phyloP scores from a whole-genome alignment of 2,888 invertebrate species.

The Leucophora obtusa region DNA sequence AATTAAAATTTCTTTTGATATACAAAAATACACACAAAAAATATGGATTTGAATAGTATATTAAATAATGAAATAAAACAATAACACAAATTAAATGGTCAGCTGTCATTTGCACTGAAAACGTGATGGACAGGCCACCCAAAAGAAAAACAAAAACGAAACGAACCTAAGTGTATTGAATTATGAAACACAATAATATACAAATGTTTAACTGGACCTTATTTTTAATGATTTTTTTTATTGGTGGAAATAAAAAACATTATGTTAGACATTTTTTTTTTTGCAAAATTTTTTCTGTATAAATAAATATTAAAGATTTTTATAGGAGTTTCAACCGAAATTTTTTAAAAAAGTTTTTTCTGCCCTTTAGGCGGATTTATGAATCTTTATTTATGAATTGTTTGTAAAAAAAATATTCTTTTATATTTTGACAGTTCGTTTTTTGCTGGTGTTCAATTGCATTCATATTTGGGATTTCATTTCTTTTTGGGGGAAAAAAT shows the following conservation, averaged over 20 bases:
- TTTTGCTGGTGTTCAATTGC: neutral
- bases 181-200: constrained; percentile 11
- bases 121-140: neutral
- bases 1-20: neutral
- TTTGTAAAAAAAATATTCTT: constrained; percentile 4
- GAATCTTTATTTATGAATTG: neutral
- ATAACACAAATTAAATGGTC: constrained; percentile 11
- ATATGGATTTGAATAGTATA: neutral
- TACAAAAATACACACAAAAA: neutral
- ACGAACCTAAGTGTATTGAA: neutral
- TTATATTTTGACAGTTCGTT: constrained; percentile 29
- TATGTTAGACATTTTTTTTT: neutral
- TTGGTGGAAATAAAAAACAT: neutral
- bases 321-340: neutral
- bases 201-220: constrained; percentile 16
- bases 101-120: constrained; percentile 10
- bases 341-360: neutral
- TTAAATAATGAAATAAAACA: neutral
- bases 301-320: constrained; percentile 3
- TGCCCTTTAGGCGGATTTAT: constrained; percentile 23
- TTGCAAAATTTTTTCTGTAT: no score
- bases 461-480: neutral
- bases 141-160: neutral
- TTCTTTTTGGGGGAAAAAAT: neutral
- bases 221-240: neutral